Conservation (phyloP, 2,888 invertebrate genomes). For the Athetis lepigone region DNA sequence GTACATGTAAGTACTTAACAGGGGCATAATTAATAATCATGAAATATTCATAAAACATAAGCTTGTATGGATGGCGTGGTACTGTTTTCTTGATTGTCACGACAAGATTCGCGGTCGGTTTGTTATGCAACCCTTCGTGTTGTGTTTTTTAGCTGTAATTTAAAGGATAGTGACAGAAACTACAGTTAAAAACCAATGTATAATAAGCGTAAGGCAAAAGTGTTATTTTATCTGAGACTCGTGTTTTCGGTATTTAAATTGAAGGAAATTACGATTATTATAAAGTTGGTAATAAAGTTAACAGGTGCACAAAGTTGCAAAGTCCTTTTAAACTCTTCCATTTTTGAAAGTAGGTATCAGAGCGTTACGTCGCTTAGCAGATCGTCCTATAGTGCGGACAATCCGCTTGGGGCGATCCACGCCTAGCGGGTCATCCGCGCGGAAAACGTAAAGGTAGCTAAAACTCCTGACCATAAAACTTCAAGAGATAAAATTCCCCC, state of each 20-base stretch:
- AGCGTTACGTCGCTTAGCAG: too few relatives aligned
- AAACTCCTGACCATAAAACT: background rate
- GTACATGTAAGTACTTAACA: slow-evolving; percentile 33
- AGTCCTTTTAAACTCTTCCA: too few relatives aligned
- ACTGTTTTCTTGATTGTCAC: slow-evolving; percentile 39
- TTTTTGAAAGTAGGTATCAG: too few relatives aligned
- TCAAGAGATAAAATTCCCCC: background rate
- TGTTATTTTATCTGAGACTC: too few relatives aligned
- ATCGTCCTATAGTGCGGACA: too few relatives aligned
- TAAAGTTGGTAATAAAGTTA: too few relatives aligned
- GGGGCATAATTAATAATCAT: slow-evolving; percentile 65
- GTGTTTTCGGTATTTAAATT: too few relatives aligned
- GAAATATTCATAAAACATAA: slow-evolving; percentile 77
- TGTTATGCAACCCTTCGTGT: slow-evolving; percentile 15
- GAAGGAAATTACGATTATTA: too few relatives aligned
- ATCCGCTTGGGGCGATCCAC: background rate
- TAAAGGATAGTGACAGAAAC: background rate
- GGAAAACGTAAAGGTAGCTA: background rate
- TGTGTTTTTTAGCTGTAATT: slow-evolving; percentile 16
- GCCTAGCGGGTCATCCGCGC: background rate
- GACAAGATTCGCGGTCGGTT: slow-evolving; percentile 29
- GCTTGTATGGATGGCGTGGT: slow-evolving; percentile 49
- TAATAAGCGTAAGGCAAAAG: too few relatives aligned
- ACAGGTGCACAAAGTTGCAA: too few relatives aligned
- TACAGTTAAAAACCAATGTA: background rate